Evolutionary conservation across 1,140 invertebrate genomes (phyloP), one percentile per base, ranked within the genome.

Genomic region (Drosophila orena): DNA sequence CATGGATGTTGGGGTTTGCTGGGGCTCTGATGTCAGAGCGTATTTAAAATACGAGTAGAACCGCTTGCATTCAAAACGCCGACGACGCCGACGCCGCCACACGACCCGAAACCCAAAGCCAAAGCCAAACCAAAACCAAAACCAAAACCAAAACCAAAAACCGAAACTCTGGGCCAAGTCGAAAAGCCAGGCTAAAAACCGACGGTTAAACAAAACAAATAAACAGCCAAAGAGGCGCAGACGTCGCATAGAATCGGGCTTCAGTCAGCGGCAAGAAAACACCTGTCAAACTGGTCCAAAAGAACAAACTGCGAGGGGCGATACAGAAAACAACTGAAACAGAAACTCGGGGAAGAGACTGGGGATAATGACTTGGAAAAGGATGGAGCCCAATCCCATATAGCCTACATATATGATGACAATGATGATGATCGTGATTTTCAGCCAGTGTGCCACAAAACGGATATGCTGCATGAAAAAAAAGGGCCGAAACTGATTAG

Each of bases 11-110:
- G 7, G 27, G 30, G 30, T 30, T 11, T 53, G 20, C 35, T 52
- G 75, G 72, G 72, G 60, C 74, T 75, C 79, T 89, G 83, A 86
- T 89, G 83, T 86, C 76, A 88, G 79, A 88, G 85, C 84, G 83
- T 88, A 89, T 88, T 88, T 88, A 89, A 89, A 88, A 88, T 89
- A 89, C 84, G 84, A 88, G 84, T 88, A 88, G 79, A 88, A 85
- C 74, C 81, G 81, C 79, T 78, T 88, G 84, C 84, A 88, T 77
- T 84, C 78, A 86, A 81, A 88, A 68, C 66, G 38, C 65, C 34
- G 40, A 69, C 47, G 47, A 68, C 66, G 38, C 52, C 34, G 40
- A 69, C 49, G 47, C 71, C 84, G 83, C 83, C 83, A 83, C 84
- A 89, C 79, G 79, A 89, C 79, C 78, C 58, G 47, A 68, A 74